Evolutionary conservation across 2,797 vertebrate genomes (phyloP).

Genomic region (Helarctos malayanus): DNA sequence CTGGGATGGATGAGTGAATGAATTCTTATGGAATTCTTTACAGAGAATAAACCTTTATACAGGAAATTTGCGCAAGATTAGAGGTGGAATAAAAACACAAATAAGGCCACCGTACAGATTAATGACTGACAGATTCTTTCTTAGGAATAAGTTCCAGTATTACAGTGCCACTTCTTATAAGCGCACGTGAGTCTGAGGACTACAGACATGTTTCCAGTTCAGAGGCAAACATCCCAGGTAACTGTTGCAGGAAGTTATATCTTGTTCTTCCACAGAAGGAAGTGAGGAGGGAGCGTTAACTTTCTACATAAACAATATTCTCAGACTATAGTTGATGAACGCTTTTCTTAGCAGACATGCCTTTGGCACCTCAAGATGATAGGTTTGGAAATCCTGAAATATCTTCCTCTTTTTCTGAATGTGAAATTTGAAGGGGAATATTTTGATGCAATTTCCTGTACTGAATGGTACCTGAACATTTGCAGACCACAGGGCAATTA

Average conservation of each 20-base stretch:
- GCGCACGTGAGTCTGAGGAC: background rate
- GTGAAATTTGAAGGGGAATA: constrained; percentile 44
- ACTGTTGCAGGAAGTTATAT: background rate
- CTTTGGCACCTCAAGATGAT: background rate
- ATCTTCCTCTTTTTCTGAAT: constrained; percentile 11
- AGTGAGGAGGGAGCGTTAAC: background rate
- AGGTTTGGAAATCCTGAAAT: constrained; percentile 62
- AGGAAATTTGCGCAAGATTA: background rate
- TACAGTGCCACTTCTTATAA: background rate
- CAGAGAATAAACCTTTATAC: background rate
- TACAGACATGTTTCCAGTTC: background rate
- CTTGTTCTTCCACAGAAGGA: constrained; percentile 2
- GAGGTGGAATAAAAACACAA: background rate
- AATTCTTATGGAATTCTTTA: background rate
- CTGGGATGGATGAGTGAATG: background rate
- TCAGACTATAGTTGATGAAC: constrained; percentile 26
- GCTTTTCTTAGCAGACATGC: background rate
- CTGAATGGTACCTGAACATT: constrained; percentile 22
- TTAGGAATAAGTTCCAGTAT: background rate
- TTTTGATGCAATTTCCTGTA: constrained; percentile 24
- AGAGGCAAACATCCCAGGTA: background rate
- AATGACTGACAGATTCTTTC: background rate
- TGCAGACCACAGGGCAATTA: constrained; percentile 23
- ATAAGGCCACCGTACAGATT: background rate
- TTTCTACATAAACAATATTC: background rate